Percentiles rank a stretch among this genome's conserved stretches.
Evolutionary conservation across 2,888 invertebrate genomes (phyloP).

Genomic region (Tiliacea aurago): DNA sequence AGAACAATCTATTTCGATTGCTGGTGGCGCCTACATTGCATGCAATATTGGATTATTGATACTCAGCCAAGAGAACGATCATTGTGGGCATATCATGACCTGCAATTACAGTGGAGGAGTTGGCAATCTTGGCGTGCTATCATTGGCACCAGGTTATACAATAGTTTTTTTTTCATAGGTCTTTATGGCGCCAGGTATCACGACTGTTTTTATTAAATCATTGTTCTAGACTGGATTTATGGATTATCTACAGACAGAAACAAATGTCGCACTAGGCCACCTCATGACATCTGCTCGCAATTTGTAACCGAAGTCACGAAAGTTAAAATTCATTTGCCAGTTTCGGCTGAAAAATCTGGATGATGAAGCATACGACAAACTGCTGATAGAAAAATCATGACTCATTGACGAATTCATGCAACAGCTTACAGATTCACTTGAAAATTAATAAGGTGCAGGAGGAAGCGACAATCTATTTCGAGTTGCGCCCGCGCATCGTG

Average conservation of each 20-base stretch:
- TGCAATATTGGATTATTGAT: conserved; percentile 35
- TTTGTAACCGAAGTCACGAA: not conserved
- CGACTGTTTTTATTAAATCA: not conserved
- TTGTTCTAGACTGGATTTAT: not conserved
- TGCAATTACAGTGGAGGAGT: conserved; percentile 25
- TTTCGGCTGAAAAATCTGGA: not conserved
- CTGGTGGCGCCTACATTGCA: conserved; percentile 18
- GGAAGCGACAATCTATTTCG: conserved; percentile 73
- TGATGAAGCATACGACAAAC: not conserved
- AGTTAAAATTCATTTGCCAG: not conserved
- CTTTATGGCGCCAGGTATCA: not conserved
- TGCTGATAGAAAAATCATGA: not conserved
- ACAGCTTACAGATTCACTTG: conserved; percentile 20
- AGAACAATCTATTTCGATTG: not conserved
- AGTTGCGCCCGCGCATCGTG: conserved; percentile 57
- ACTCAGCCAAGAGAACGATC: conserved; percentile 26
- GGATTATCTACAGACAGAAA: not conserved
- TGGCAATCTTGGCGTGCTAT: conserved; percentile 26
- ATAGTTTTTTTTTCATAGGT: not conserved
- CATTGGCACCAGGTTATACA: conserved; percentile 20
- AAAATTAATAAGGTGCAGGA: conserved; percentile 50
- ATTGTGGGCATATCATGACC: conserved; percentile 17
- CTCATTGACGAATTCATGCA: not conserved
- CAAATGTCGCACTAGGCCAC: not conserved
- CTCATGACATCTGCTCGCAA: not conserved